Evolutionary conservation across 2,113 vertebrate species (phyloP), one percentile per base, ranked within the genome.

Genomic region (Festucalex cinctus): DNA sequence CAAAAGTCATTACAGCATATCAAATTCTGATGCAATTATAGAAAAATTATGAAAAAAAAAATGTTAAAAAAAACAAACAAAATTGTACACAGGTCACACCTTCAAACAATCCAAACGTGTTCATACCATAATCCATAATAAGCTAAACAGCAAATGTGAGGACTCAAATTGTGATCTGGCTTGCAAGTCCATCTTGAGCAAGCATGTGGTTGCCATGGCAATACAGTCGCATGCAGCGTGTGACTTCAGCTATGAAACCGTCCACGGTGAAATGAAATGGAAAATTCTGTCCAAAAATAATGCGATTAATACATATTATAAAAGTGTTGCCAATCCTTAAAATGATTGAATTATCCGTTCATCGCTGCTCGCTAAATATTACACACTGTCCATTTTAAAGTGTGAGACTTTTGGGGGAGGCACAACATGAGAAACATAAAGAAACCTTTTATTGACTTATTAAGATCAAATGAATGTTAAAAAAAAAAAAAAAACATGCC

Each of bases 11-110:
- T 88, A 78, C 24, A 62, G 14, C 71, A 88, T 82, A 85, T 85
- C 71, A 76, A 83, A 81, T 84, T 84, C 69, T 63, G 68, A 84
- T 85, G 83, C 83, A 91, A 80, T 77, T 82, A 74, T 72, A 66
- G 53, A 81, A 82, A 83, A 81, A 74, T 51, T 8, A 65, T 68
- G 56, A 65, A 59, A 44, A 57, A 39, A 57, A 1, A 66, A 63
- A 63, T 71, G 32, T 72, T 61, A 9, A 70, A 60, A 78, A 78
- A 66, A 35, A 69, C 59, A 9, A 70, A 62, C 60, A 66, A 2
- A 76, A 57, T 16, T 24, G 9, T 61, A 22, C 59, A 61, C 59
- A 62, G 39, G 37, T 41, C 36, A 62, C n/a, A 62, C 37, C n/a
- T 62, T 43, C 37, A 60, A 56, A 56, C 14, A 13, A 16, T 32